A percentile compares a stretch with the other conserved stretches of the same genome.
phyloP scores from a whole-genome alignment of 1,140 invertebrate genomes.

The Galleria mellonella region DNA sequence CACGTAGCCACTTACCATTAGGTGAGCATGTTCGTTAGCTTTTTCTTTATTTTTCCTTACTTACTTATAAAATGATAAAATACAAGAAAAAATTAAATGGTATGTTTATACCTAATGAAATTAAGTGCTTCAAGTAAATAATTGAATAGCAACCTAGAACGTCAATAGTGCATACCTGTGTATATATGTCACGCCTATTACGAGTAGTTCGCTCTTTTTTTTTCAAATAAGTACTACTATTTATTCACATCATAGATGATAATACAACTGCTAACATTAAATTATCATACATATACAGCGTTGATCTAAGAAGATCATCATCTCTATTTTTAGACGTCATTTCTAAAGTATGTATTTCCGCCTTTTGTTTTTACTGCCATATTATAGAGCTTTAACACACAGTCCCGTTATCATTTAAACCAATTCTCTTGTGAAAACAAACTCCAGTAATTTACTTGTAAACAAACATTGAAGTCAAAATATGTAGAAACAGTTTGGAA shows the following conservation, averaged over 20 bases:
- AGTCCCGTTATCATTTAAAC: conserved; percentile 10
- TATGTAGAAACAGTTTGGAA: too few relatives aligned
- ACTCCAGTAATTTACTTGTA: conserved; percentile 10
- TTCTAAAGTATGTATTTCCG: conserved; percentile 30
- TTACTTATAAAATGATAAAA: too few relatives aligned
- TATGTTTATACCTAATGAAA: too few relatives aligned
- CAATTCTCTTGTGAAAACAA: conserved; percentile 9
- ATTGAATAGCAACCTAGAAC: too few relatives aligned
- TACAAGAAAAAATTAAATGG: too few relatives aligned
- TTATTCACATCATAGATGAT: conserved; percentile 1
- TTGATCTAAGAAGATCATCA: conserved; percentile 15
- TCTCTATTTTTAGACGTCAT: conserved; percentile 24
- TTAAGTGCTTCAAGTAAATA: too few relatives aligned
- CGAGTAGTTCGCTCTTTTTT: conserved; percentile 2
- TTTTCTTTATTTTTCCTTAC: too few relatives aligned
- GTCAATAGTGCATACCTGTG: background rate
- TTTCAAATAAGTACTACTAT: conserved; percentile 5
- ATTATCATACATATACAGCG: conserved; percentile 1
- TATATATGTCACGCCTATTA: background rate
- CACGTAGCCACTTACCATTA: too few relatives aligned
- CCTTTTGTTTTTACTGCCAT: conserved; percentile 19
- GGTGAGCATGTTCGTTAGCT: too few relatives aligned
- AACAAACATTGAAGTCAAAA: conserved; percentile 2
- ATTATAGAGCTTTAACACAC: conserved; percentile 13
- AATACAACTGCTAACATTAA: conserved; percentile 2